These are phyloP conservation scores for Xenotilapia longispinis DNA, from an alignment of 2,113 vertebrate genomes.

Conservation along the genomic window DNA sequence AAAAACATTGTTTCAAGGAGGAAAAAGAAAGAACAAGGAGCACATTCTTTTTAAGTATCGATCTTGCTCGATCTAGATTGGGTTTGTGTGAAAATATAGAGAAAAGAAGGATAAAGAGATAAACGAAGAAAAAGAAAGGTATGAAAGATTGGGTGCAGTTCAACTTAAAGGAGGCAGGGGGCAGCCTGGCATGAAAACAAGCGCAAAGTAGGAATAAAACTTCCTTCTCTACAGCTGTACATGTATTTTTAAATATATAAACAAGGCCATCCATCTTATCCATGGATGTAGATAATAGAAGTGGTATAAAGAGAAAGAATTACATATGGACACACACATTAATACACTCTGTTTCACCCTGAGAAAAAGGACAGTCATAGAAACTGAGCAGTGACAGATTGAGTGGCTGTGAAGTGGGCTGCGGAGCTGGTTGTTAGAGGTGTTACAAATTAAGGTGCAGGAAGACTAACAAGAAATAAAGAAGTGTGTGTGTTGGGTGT, in stretches of 20 bases:
- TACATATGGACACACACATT: background rate
- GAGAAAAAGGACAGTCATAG: slow-evolving; percentile 13
- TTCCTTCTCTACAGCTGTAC: slow-evolving; percentile 15
- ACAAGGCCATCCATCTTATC: background rate
- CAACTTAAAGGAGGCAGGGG: slow-evolving; percentile 57
- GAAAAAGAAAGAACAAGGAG: background rate
- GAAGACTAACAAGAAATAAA: slow-evolving; percentile 62
- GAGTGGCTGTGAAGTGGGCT: slow-evolving; percentile 57
- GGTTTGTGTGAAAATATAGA: background rate
- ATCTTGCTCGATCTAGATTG: background rate
- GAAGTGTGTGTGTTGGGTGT: slow-evolving; percentile 62
- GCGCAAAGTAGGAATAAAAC: slow-evolving; percentile 25
- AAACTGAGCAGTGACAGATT: slow-evolving; percentile 53
- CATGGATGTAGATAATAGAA: slow-evolving; percentile 27
- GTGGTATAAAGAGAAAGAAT: slow-evolving; percentile 15
- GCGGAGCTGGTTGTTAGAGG: slow-evolving; percentile 59
- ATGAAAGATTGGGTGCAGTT: background rate
- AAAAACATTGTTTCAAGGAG: background rate
- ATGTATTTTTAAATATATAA: slow-evolving; percentile 10
- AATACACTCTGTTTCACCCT: background rate
- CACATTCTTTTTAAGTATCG: background rate
- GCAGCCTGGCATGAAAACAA: slow-evolving; percentile 57
- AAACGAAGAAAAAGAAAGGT: background rate
- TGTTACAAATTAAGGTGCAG: slow-evolving; percentile 65
- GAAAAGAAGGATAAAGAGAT: background rate